phyloP scores from a whole-genome alignment of 2,797 vertebrate genomes.

The Chrosomus eos region DNA sequence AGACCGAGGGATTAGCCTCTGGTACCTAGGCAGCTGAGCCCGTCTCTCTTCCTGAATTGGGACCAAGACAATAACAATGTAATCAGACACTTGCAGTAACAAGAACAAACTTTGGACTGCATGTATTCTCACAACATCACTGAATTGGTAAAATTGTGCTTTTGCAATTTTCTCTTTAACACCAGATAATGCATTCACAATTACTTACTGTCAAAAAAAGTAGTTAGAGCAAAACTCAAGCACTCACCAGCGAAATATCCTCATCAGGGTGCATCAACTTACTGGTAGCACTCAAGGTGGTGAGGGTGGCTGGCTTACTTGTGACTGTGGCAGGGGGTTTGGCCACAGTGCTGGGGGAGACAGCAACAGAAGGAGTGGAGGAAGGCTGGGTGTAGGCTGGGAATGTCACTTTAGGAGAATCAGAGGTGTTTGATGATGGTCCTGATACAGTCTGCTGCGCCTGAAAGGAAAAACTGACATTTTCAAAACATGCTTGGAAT shows the following conservation, averaged over 20 bases:
- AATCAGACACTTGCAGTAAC: conserved; percentile 48
- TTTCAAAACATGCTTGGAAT: background rate
- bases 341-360: conserved; percentile 93
- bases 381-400: conserved; percentile 96
- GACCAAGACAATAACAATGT: conserved; percentile 52
- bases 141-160: background rate
- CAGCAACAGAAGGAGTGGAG: conserved; percentile 89
- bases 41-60: conserved; percentile 90
- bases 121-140: conserved; percentile 3
- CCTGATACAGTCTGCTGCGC: conserved; percentile 90
- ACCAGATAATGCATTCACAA: conserved; percentile 57
- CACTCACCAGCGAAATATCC: conserved; percentile 99
- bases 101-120: conserved; percentile 35
- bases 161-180: background rate
- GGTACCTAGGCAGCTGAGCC: conserved; percentile 95
- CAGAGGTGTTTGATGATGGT: conserved; percentile 81
- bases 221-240: conserved; percentile 74
- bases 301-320: conserved; percentile 98
- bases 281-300: conserved; percentile 99
- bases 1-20: conserved; percentile 89
- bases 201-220: conserved; percentile 85
- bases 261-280: conserved; percentile 99
- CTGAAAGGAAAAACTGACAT: conserved; percentile 70
- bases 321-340: conserved; percentile 92
- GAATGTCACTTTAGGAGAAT: conserved; percentile 96